These are phyloP conservation scores for Plutella xylostella DNA, from an alignment of 2,888 invertebrate genomes.

Conservation along the genomic window DNA sequence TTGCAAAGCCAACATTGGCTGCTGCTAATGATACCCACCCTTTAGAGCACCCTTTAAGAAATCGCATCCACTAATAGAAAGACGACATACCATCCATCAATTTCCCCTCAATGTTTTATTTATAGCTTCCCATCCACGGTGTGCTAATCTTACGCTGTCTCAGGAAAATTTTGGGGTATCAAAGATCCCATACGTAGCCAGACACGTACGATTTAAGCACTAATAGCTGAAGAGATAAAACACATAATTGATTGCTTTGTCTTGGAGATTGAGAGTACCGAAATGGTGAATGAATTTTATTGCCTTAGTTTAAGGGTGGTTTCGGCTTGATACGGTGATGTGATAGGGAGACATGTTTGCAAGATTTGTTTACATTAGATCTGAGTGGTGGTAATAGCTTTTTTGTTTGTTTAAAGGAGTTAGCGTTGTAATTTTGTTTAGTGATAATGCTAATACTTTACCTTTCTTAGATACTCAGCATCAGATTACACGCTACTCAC, in stretches of 20 bases:
- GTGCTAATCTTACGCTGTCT: slow-evolving; percentile 70
- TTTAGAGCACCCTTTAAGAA: slow-evolving; percentile 61
- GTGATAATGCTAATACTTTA: no score
- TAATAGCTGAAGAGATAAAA: no score
- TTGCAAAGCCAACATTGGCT: slow-evolving; percentile 59
- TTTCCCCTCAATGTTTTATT: slow-evolving; percentile 65
- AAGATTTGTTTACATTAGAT: slow-evolving; percentile 4
- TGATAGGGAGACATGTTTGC: background rate
- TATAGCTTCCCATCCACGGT: slow-evolving; percentile 50
- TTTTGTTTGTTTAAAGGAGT: background rate
- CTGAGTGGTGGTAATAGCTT: background rate
- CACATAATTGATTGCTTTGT: no score
- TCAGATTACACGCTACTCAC: no score
- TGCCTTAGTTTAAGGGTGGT: no score
- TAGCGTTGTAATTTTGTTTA: no score
- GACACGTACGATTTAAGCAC: no score
- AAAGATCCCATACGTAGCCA: background rate
- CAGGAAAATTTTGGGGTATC: slow-evolving; percentile 47
- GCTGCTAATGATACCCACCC: slow-evolving; percentile 54
- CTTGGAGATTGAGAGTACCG: no score
- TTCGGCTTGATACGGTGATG: no score
- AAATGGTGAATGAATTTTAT: no score
- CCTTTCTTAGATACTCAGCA: no score
- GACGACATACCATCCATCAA: slow-evolving; percentile 65
- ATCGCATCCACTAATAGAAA: slow-evolving; percentile 59